A percentile compares a stretch with the other conserved stretches of the same genome.
Conservation (phyloP, 2,797 vertebrate genomes). For the Tragopan temminckii region DNA sequence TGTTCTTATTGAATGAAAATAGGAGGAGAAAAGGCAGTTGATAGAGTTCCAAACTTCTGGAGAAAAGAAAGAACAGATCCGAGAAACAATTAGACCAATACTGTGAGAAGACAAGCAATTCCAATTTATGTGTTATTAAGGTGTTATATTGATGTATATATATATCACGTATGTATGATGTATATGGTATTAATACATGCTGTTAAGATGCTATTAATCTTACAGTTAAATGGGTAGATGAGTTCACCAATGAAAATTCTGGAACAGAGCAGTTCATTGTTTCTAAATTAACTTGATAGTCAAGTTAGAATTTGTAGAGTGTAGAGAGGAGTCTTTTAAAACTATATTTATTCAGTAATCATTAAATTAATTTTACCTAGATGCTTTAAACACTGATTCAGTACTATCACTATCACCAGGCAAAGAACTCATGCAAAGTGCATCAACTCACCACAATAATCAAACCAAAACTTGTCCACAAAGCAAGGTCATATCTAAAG, state of each 20-base stretch:
- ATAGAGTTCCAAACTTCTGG: neutral
- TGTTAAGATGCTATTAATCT: neutral
- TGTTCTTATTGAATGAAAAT: neutral
- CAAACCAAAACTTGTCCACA: neutral
- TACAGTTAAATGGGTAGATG: fast-evolving
- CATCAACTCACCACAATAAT: neutral
- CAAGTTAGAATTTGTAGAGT: neutral
- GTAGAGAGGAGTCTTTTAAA: neutral
- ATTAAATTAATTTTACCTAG: neutral
- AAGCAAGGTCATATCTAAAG: neutral
- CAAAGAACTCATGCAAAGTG: neutral
- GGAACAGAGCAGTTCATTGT: neutral
- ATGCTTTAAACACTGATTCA: fast-evolving
- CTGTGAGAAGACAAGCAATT: neutral
- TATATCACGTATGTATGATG: too few relatives aligned
- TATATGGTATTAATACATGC: too few relatives aligned
- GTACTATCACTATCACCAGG: neutral
- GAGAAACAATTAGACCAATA: neutral
- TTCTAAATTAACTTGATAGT: neutral
- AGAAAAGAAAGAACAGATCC: neutral
- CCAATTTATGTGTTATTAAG: neutral
- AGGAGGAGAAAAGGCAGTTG: neutral
- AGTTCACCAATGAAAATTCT: neutral
- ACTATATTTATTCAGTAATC: neutral
- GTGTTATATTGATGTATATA: too few relatives aligned